Evolutionary conservation across 2,113 vertebrate genomes (phyloP), one percentile per base, ranked within the genome.

Genomic region (zebrafish (Danio rerio)): DNA sequence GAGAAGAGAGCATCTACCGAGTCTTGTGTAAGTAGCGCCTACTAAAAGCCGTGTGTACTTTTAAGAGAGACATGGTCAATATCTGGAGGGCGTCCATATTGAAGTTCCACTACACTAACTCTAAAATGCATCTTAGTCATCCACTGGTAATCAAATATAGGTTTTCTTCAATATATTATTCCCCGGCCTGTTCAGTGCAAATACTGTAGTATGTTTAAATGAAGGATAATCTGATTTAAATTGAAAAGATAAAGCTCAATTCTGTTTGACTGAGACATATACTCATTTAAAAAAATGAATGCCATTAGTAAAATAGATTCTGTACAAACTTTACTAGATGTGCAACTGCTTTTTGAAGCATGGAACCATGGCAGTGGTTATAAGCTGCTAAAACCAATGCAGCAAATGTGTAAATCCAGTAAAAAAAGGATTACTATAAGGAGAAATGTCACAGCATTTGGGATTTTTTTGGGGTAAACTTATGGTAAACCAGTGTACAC

Each of bases 41-140:
- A 92, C 90, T 92, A 92, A 93, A 92, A 94, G 90, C 91, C 89
- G 83, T 85, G 90, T 74, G 76, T 78, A 86, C 84, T 89, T 87
- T 91, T 93, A 91, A 89, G 91, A 90, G 88, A 87, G 79, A 43
- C 45, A 52, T 87, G 91, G 91, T 93, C 92, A 92, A 93, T 94
- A 92, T 87, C 92, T 93, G 91, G 92, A 93, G 91, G 91, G 87
- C 40, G 88, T 92, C 91, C 91, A 93, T 91, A 92, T 92, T 89
- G 89, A 88, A 90, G 89, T 93, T 91, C 88, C 81, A 83, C 83
- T 52, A 80, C 87, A 85, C 84, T 89, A 53, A 86, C 87, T 87
- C 87, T 92, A 91, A 92, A 89, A 93, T 92, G 90, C 88, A 91
- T 93, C 91, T 92, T 85, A 89, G 87, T 93, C 91, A 90, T 90